Conservation (phyloP, 2,113 vertebrate genomes). For the Cheirogaleus medius region DNA sequence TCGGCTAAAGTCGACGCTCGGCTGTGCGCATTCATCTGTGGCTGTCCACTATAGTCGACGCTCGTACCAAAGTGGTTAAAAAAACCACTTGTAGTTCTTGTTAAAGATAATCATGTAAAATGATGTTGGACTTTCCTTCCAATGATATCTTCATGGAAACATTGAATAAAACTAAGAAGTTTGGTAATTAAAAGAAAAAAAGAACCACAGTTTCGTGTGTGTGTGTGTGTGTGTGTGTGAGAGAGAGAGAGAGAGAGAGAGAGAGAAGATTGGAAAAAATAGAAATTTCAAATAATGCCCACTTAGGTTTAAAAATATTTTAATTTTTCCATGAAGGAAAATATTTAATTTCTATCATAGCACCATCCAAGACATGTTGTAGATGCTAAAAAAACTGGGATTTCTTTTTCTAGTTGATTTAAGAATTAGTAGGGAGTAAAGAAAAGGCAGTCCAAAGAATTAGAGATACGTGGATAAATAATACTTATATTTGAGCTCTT, state of each 20-base stretch:
- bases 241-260: too few species aligned
- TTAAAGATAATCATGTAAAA: constrained; percentile 27
- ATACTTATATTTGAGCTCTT: background rate
- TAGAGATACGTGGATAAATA: background rate
- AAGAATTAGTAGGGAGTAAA: background rate
- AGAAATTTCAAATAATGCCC: background rate
- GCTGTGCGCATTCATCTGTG: too few species aligned
- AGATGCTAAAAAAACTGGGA: background rate
- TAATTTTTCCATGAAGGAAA: background rate
- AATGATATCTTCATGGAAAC: background rate
- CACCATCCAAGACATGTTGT: background rate
- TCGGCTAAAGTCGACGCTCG: too few species aligned
- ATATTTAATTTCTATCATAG: background rate
- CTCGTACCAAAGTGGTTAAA: too few species aligned
- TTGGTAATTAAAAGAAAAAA: background rate
- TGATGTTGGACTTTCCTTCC: background rate
- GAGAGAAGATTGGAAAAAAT: background rate
- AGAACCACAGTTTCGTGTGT: background rate
- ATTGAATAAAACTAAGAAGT: background rate
- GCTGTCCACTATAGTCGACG: too few species aligned
- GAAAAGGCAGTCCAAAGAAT: background rate
- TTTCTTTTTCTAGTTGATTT: background rate
- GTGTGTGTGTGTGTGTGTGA: background rate
- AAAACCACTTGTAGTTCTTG: background rate
- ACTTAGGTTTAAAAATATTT: background rate